A percentile compares a stretch with the other conserved stretches of the same genome.
These are phyloP conservation scores for silkworm (Bombyx mori) DNA, from an alignment of 1,140 invertebrate genomes.

Conservation along the genomic window ASM3026992v2 NC_085130.1:6271001-6271500, in stretches of 20 bases:
- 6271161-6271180: background rate
- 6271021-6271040: no score
- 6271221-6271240: background rate
- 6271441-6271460: constrained; percentile 9
- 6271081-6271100: no score
- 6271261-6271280: background rate
- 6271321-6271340: constrained; percentile 28
- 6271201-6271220: background rate
- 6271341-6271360: constrained; percentile 8
- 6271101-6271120: no score
- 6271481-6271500: constrained; percentile 11
- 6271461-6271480: constrained; percentile 11
- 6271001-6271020: no score
- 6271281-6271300: background rate
- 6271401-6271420: constrained; percentile 11
- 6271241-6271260: constrained; percentile 2
- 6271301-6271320: background rate
- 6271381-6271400: constrained; percentile 13
- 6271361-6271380: constrained; percentile 12
- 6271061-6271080: no score
- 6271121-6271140: no score
- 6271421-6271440: background rate
- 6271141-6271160: constrained; percentile 1
- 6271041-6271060: no score
- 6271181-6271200: background rate